These are phyloP conservation scores for Chionodraco myersi DNA, from an alignment of 2,113 vertebrate genomes.

Conservation along the genomic window DNA sequence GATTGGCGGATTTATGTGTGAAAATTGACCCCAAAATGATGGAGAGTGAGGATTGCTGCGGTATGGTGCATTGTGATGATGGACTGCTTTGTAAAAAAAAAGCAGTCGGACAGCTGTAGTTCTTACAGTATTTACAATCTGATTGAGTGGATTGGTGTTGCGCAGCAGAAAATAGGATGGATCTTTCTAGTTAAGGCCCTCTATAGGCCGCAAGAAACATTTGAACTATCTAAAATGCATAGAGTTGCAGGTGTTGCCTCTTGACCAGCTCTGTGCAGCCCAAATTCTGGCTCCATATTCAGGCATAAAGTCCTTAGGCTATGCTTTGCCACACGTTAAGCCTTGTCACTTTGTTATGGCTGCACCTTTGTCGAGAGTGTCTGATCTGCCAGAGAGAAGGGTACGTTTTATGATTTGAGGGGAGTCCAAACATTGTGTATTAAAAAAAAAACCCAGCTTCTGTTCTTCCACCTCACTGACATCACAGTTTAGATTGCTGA, in stretches of 20 bases:
- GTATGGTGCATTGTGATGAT: slow-evolving; percentile 21
- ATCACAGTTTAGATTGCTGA: slow-evolving; percentile 3
- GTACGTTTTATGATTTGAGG: neutral
- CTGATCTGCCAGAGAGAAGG: slow-evolving; percentile 7
- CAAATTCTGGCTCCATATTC: neutral
- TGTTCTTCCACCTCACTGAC: slow-evolving; percentile 18
- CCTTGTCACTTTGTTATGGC: slow-evolving; percentile 3
- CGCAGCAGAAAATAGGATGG: neutral
- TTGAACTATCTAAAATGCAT: neutral
- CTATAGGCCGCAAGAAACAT: neutral
- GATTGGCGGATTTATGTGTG: slow-evolving; percentile 22
- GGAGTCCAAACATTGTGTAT: neutral
- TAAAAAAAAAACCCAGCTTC: neutral
- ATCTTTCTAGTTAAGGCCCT: neutral
- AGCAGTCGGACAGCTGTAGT: slow-evolving; percentile 12
- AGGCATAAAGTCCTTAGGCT: neutral
- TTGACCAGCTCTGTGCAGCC: neutral
- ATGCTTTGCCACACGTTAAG: slow-evolving; percentile 2
- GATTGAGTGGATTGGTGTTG: neutral
- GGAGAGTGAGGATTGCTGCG: neutral
- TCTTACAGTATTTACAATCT: slow-evolving; percentile 11
- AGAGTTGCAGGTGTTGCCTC: neutral
- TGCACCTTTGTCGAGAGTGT: neutral
- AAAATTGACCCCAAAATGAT: slow-evolving; percentile 13
- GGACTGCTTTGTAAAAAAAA: slow-evolving; percentile 6